Conservation (phyloP, 2,797 vertebrate species). For the Bufotes viridis region DNA sequence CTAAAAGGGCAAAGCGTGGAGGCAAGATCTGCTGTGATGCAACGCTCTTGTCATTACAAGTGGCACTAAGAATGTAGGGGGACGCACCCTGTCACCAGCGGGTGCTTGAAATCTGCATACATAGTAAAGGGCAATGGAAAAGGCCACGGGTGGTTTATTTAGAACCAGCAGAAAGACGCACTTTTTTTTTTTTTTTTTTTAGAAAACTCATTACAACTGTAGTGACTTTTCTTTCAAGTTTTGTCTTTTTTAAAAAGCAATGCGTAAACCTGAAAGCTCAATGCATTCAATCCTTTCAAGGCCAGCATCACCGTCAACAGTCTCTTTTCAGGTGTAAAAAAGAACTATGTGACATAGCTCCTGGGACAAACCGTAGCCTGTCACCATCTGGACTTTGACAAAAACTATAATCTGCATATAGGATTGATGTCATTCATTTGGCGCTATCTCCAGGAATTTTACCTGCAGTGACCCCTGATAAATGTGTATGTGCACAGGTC, state of each 20-base stretch:
- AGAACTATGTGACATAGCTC: neutral
- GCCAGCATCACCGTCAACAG: neutral
- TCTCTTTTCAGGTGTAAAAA: neutral
- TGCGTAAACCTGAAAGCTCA: neutral
- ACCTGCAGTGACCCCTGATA: no score
- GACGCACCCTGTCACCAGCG: conserved; percentile 27
- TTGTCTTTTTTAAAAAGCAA: neutral
- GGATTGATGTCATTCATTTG: neutral
- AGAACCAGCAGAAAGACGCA: neutral
- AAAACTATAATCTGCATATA: neutral
- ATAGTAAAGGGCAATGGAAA: conserved; percentile 35
- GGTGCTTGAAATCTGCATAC: conserved; percentile 22
- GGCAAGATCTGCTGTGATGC: conserved; percentile 36
- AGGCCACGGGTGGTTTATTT: conserved; percentile 8
- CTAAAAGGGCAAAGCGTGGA: conserved; percentile 53
- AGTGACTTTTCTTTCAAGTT: neutral
- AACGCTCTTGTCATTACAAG: conserved; percentile 39
- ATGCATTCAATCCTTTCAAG: neutral
- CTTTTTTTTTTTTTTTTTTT: no score
- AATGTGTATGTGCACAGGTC: no score
- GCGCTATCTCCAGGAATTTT: neutral
- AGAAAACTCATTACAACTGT: neutral
- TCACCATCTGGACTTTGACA: neutral
- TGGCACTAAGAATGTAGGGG: conserved; percentile 31
- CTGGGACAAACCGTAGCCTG: neutral